Base-by-base conservation (phyloP, 2,797 vertebrate species). In the Discoglossus pictus region DNA sequence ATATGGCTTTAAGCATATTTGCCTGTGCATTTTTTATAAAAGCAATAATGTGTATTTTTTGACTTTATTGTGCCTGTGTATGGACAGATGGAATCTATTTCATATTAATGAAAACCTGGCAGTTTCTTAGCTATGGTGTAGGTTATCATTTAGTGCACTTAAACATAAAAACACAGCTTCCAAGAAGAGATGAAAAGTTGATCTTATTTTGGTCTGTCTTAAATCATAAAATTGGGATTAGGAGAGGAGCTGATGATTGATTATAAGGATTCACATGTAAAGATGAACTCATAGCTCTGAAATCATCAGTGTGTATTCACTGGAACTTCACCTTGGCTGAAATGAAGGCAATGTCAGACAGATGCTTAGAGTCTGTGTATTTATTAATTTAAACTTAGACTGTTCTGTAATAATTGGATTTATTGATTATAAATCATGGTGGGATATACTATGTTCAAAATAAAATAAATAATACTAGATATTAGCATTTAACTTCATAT, bases 61-160 rank as follows among this genome's bases (percentile, higher is more conserved):
- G n/a, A n/a, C n/a, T n/a, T n/a, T n/a, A n/a, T n/a, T n/a, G n/a
- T n/a, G n/a, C n/a, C n/a, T n/a, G n/a, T n/a, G n/a, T n/a, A n/a
- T n/a, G n/a, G 34, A 36, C 53, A 24, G 53, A 55, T 56, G 54
- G 54, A 40, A 56, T 56, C 35, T 25, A 39, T 56, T 56, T 56
- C 12, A n/a, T 42, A 15, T 40, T 39, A 36, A 23, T 20, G 25
- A 42, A 40, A 16, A 15, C 10, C 25, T 56, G 54, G 54, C 54
- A 56, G 12, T 25, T 16, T 11, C 13, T 7, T 4, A n/a, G 3
- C 35, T 25, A 25, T 42, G 31, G 40, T 17, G 23, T 56, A 23
- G 39, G 21, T 42, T 42, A 56, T 56, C 21, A 40, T 42, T 39
- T 55, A 25, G 36, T 42, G 35, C 23, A 31, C 40, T 56, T 56